phyloP scores from a whole-genome alignment of 2,113 vertebrate species.

The Bujurquina vittata region DNA sequence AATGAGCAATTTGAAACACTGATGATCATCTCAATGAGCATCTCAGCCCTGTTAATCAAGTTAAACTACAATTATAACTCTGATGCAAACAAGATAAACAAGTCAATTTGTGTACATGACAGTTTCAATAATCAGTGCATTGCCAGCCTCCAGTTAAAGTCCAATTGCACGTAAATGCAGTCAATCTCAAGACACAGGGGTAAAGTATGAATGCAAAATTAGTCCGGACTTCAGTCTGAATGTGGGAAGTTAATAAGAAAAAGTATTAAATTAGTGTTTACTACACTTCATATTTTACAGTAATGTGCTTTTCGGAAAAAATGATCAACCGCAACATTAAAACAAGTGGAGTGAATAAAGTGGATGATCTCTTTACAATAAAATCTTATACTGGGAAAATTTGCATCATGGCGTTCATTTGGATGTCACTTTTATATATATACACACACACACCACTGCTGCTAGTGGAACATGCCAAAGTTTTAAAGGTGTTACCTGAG shows the following conservation, averaged over 20 bases:
- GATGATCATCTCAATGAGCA: conserved; percentile 32
- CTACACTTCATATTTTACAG: neutral
- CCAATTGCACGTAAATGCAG: conserved; percentile 6
- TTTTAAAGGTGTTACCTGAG: too few relatives aligned
- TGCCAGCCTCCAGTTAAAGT: conserved; percentile 2
- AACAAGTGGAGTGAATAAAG: neutral
- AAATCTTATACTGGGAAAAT: neutral
- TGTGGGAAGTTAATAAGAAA: neutral
- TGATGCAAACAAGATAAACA: conserved; percentile 48
- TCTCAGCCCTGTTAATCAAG: conserved; percentile 37
- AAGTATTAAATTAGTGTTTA: neutral
- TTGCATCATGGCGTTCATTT: neutral
- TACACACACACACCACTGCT: neutral
- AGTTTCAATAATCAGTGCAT: conserved; percentile 34
- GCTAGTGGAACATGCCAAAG: too few relatives aligned
- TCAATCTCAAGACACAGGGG: neutral
- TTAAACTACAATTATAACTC: conserved; percentile 42
- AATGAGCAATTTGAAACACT: conserved; percentile 24
- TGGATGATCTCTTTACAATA: neutral
- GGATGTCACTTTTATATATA: neutral
- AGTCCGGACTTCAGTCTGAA: neutral
- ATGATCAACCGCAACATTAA: neutral
- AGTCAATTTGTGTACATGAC: conserved; percentile 38
- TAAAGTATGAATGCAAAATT: neutral
- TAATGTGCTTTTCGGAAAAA: neutral